These are phyloP conservation scores for Coccyzus lansbergi DNA, from an alignment of 2,797 vertebrate genomes.

Conservation along the genomic window DNA sequence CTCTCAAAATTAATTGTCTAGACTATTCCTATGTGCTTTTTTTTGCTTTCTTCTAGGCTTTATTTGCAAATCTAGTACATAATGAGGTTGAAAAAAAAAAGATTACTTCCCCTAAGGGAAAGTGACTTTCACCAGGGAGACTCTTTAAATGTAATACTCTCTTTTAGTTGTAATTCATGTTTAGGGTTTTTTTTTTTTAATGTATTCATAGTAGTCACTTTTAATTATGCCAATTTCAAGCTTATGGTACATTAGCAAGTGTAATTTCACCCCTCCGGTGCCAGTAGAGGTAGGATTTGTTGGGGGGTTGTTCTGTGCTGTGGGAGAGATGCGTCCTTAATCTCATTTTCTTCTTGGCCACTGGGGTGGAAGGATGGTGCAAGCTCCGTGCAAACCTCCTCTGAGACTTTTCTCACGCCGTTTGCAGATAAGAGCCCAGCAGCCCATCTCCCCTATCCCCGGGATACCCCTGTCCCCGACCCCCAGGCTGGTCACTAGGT, in stretches of 20 bases:
- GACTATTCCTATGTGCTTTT: background rate
- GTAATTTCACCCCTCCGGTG: background rate
- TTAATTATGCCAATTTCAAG: conserved; percentile 33
- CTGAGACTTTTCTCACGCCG: background rate
- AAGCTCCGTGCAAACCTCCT: background rate
- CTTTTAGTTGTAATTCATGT: background rate
- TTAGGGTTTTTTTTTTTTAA: background rate
- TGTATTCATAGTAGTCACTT: conserved; percentile 20
- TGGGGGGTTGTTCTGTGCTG: background rate
- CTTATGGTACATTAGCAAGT: background rate
- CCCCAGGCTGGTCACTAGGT: conserved; percentile 32
- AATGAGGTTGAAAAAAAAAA: background rate
- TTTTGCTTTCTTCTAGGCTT: background rate
- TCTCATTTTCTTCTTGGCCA: background rate
- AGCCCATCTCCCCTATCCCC: background rate
- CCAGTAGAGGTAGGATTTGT: background rate
- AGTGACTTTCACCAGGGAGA: conserved; percentile 35
- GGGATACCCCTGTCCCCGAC: accelerated
- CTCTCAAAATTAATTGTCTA: background rate
- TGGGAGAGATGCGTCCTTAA: background rate
- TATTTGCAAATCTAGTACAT: background rate
- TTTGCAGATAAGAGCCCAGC: background rate
- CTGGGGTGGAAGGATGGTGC: background rate
- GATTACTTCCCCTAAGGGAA: conserved; percentile 1
- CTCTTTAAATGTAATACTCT: conserved; percentile 19